Evolutionary conservation across 2,113 vertebrate genomes (phyloP), one percentile per base, ranked within the genome.

Genomic region (Seriola dumerili): DNA sequence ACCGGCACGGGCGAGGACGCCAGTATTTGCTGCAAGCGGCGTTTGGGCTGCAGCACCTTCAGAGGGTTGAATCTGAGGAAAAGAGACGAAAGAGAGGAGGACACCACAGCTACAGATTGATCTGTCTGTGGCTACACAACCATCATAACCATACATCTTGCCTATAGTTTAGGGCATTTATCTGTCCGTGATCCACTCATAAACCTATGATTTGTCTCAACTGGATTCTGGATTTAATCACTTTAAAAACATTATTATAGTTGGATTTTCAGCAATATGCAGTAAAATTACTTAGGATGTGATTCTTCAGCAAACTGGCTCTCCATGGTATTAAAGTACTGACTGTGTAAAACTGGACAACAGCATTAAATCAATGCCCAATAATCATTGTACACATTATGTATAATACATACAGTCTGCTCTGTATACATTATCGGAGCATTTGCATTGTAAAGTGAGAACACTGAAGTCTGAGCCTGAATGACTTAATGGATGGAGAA

Each of bases 1-100:
- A 65, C 90, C 38, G 88, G 88, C 72, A 78, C 69, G 78, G 94
- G 86, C 7, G 92, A 85, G 89, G 94, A 93, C 11, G 92, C 77
- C 89, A 93, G 81, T 80, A 95, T 94, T 91, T 95, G 95, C 90
- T 95, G 94, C 89, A 94, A 92, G 80, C 90, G 94, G 25, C 89
- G 94, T 92, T 96, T 96, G 89, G 95, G 93, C 92, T 96, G 95
- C 90, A 96, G 91, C 73, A 36, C 94, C 93, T 94, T 95, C 92
- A 96, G 92, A 67, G 95, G 94, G 94, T 96, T 95, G 94, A 96
- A 95, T 95, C 95, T 96, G 94, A 92, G 90, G 82, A 92, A 70
- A 58, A 89, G 65, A 91, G 69, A 95, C 76, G 80, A 93, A 46
- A 94, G 57, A 89, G 8, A 88, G 72, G 70, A 88, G 81, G 77